Evolutionary conservation across 2,888 invertebrate genomes (phyloP), one percentile per base, ranked within the genome.

Genomic region (Phengaris arion): DNA sequence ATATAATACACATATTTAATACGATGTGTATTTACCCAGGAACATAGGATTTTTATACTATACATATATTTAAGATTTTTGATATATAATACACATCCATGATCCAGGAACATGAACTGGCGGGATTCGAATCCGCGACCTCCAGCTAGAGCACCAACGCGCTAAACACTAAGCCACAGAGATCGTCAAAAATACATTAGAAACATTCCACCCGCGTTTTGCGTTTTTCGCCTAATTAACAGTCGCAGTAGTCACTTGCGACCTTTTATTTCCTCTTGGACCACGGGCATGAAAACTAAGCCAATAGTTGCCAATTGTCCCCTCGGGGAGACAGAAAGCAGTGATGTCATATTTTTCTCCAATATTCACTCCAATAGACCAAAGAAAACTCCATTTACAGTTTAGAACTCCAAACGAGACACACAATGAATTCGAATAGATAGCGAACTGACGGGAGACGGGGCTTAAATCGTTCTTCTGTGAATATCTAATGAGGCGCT

Each of bases 401-500:
- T 12, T 52, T 52, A 10, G 52, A 52, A 52, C 48, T 48, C 10
- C 59, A 45, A 64, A 64, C 64, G 35, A 64, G 35, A 64, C 35
- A 64, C 64, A 64, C 35, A 64, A 64, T 64, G 64, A 64, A 59
- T 59, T 59, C 15, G 59, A 22, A 64, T 45, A 64, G 64, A 64
- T 64, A 64, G 64, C 64, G 64, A 64, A 45, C 15, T 64, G 35
- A 35, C 10, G 22, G 59, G 8, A 22, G 35, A 8, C 9, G 10
- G 59, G 35, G 35, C 64, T 52, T 72, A 54, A 72, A 54, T 72
- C 52, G 35, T 52, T 54, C 72, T 54, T 72, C 52, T 54, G 72
- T 72, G 72, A 72, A 72, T 72, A 52, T 52, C 72, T 72, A 72
- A 72, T 72, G 72, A 72, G 72, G 35, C 22, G 51, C 54, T 54